Evolutionary conservation across 2,888 invertebrate species (phyloP).

Genomic region (Polyommatus iphigenia): DNA sequence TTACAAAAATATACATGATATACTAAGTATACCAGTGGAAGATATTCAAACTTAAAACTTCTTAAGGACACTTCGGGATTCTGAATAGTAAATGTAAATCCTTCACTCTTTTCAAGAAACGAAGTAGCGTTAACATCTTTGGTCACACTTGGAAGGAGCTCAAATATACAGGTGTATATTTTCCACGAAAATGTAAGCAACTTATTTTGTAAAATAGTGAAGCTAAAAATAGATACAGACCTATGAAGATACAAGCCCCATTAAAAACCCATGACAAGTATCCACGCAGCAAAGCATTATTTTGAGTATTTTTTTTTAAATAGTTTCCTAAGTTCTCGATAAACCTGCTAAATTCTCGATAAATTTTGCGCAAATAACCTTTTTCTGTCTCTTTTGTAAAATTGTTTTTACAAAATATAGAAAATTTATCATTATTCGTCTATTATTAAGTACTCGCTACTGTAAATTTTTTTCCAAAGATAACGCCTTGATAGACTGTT

Average conservation of each 20-base stretch:
- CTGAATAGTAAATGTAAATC: background rate
- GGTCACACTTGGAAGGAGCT: background rate
- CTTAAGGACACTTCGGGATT: background rate
- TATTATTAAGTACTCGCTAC: too few species aligned
- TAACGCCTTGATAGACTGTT: too few species aligned
- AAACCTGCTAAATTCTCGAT: too few species aligned
- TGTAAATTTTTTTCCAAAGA: too few species aligned
- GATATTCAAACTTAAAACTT: background rate
- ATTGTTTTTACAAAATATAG: too few species aligned
- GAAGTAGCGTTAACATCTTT: slow-evolving; percentile 3
- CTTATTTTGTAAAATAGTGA: background rate
- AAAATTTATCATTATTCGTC: too few species aligned
- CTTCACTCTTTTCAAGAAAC: background rate
- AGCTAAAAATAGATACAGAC: background rate
- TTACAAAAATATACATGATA: background rate
- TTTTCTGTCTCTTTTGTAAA: too few species aligned
- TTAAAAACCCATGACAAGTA: too few species aligned
- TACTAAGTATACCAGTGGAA: background rate
- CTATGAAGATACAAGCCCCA: background rate
- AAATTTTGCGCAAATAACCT: too few species aligned
- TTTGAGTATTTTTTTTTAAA: too few species aligned
- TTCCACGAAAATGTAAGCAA: background rate
- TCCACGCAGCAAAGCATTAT: too few species aligned
- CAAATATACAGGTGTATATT: background rate
- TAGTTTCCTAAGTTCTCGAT: too few species aligned